Conservation (phyloP, 1,140 invertebrate species). For the Papilio polytes region DNA sequence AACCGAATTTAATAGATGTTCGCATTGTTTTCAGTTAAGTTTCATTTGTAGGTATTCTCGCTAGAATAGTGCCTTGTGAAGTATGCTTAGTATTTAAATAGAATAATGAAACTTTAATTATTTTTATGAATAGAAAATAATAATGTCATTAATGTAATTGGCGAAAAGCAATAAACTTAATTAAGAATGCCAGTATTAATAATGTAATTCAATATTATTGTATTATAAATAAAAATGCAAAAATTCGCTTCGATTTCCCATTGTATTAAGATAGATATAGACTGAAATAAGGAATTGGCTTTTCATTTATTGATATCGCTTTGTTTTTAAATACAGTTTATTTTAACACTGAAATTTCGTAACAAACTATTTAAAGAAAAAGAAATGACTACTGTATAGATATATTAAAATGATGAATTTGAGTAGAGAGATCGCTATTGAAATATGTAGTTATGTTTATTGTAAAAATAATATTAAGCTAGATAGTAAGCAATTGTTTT, state of each 20-base stretch:
- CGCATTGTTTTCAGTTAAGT: slow-evolving; percentile 63
- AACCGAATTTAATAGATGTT: slow-evolving; percentile 80
- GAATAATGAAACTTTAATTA: slow-evolving; percentile 66
- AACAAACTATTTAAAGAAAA: slow-evolving; percentile 11
- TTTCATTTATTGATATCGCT: slow-evolving; percentile 11
- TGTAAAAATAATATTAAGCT: slow-evolving; percentile 71
- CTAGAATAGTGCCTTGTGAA: slow-evolving; percentile 83
- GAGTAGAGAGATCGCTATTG: slow-evolving; percentile 67
- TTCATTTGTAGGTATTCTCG: slow-evolving; percentile 69
- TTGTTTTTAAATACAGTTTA: background rate
- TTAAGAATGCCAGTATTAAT: slow-evolving; percentile 67
- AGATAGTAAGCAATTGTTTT: slow-evolving; percentile 78
- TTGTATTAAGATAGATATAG: slow-evolving; percentile 35
- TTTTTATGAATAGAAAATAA: slow-evolving; percentile 75
- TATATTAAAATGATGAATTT: slow-evolving; percentile 47
- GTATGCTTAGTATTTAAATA: slow-evolving; percentile 76
- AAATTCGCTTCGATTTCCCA: slow-evolving; percentile 31
- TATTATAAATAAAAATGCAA: slow-evolving; percentile 34
- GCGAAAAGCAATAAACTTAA: slow-evolving; percentile 75
- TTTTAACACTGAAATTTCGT: background rate
- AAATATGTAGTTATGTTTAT: slow-evolving; percentile 61
- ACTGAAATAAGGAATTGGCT: slow-evolving; percentile 36
- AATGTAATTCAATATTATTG: slow-evolving; percentile 41
- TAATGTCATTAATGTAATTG: slow-evolving; percentile 55
- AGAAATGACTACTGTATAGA: slow-evolving; percentile 39